phyloP scores from a whole-genome alignment of 2,797 vertebrate species.

The Cirrhinus molitorella region DNA sequence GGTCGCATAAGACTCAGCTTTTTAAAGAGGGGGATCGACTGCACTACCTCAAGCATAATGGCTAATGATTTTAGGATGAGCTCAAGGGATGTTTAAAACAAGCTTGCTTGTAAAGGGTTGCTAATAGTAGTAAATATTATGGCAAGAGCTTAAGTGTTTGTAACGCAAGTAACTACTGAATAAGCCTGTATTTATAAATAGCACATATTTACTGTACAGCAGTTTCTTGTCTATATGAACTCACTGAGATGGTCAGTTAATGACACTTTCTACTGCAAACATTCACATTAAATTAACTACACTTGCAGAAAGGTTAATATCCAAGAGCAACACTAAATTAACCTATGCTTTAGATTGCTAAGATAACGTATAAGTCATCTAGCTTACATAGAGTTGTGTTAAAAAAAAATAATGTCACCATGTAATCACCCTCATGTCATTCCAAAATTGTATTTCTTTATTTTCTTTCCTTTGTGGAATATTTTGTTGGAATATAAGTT shows the following conservation, averaged over 20 bases:
- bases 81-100: neutral
- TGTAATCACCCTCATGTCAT: neutral
- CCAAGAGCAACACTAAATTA: slow-evolving; percentile 4
- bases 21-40: slow-evolving; percentile 17
- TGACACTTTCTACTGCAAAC: neutral
- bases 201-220: neutral
- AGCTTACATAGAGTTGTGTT: no score
- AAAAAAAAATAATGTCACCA: neutral
- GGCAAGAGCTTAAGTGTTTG: slow-evolving; percentile 18
- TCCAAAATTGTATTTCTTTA: neutral
- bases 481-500: no score
- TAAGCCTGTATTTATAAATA: slow-evolving; percentile 11
- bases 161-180: slow-evolving; percentile 1
- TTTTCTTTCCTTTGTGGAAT: neutral
- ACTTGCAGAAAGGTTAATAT: slow-evolving; percentile 12
- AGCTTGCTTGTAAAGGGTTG: neutral
- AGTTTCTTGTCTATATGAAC: neutral
- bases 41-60: neutral
- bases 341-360: neutral
- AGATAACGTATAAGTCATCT: neutral
- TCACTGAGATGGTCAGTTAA: slow-evolving; percentile 1
- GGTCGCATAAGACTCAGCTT: slow-evolving; percentile 22
- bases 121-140: slow-evolving; percentile 28
- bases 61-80: slow-evolving; percentile 3
- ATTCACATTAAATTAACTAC: neutral